Conservation (phyloP, 2,797 vertebrate species). For the Sphenodon punctatus region DNA sequence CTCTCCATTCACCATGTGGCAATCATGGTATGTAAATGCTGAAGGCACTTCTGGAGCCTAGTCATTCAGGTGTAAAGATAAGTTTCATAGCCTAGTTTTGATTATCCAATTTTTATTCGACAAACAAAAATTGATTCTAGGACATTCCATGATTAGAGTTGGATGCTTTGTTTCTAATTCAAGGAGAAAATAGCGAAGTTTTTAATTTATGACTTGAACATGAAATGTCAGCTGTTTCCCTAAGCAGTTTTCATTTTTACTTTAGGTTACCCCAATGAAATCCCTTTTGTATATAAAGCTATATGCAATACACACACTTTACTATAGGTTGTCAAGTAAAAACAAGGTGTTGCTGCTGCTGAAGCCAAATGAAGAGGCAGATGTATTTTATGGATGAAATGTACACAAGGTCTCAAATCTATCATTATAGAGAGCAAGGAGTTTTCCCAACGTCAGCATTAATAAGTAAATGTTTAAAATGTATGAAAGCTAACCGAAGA, state of each 20-base stretch:
- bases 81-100: neutral
- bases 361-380: constrained; percentile 30
- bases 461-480: constrained; percentile 14
- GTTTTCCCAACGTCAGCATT: neutral
- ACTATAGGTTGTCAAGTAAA: constrained; percentile 18
- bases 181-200: constrained; percentile 8
- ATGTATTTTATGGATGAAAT: constrained; percentile 4
- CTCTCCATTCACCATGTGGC: neutral
- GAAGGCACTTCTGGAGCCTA: neutral
- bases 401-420: neutral
- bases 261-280: neutral
- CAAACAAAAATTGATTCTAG: constrained; percentile 2
- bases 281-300: neutral
- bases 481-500: neutral
- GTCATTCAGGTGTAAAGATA: no score
- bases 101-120: constrained; percentile 14
- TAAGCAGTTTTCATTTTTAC: constrained; percentile 1
- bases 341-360: neutral
- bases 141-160: neutral
- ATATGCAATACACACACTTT: neutral
- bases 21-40: neutral
- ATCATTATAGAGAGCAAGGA: neutral
- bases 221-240: neutral
- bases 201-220: constrained; percentile 5
- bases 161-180: neutral